Conservation (phyloP, 2,113 vertebrate species). For the Delphinus delphis region DNA sequence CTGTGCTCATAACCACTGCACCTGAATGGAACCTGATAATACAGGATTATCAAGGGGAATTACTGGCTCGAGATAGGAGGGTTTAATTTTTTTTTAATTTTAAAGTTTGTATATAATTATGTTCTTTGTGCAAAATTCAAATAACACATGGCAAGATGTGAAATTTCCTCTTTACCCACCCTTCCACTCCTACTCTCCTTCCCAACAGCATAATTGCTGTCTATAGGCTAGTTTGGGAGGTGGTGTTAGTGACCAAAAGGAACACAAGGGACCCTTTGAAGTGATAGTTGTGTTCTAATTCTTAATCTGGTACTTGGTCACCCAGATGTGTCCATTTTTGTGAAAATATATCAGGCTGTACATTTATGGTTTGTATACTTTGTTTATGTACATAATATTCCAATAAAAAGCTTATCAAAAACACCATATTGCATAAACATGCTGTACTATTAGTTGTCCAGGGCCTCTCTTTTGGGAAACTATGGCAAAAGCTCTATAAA, state of each 20-base stretch:
- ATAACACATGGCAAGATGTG: not conserved
- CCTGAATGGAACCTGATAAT: not conserved
- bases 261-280: not conserved
- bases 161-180: not conserved
- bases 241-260: not conserved
- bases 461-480: not conserved
- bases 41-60: not conserved
- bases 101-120: not conserved
- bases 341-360: not conserved
- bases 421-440: not conserved
- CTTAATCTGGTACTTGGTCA: not conserved
- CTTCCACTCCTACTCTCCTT: not conserved
- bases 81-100: not conserved
- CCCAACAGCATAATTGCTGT: not conserved
- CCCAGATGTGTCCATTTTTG: not conserved
- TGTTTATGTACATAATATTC: not conserved
- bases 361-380: not conserved
- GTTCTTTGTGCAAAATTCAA: constrained; percentile 11
- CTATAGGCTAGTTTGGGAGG: not conserved
- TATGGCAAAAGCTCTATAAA: not conserved
- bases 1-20: not conserved
- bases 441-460: not conserved
- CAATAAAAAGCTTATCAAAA: not conserved
- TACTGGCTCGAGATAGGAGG: not conserved
- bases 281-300: not conserved